Conservation (phyloP, 2,888 invertebrate genomes). For the Latrodectus elegans region DNA sequence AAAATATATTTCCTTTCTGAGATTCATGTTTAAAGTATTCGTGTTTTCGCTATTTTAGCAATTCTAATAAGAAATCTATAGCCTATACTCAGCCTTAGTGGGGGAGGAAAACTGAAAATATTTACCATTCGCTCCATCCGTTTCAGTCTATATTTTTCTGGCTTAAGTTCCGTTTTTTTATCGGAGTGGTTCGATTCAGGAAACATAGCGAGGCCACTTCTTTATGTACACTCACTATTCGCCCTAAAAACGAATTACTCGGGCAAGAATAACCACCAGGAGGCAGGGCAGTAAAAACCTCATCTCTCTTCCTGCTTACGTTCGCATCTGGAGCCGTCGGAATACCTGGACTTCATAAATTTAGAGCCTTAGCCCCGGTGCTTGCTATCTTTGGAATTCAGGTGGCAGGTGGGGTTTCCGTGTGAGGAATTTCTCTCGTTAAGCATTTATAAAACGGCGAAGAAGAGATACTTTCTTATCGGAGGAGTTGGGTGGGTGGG, state of each 20-base stretch:
- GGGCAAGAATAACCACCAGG: background rate
- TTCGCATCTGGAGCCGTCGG: background rate
- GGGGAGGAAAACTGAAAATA: too few relatives aligned
- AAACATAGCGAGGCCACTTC: background rate
- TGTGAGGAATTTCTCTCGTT: conserved; percentile 49
- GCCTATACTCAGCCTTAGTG: too few relatives aligned
- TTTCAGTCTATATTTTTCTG: too few relatives aligned
- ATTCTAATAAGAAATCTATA: too few relatives aligned
- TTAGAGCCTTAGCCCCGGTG: conserved; percentile 9
- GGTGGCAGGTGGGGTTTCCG: conserved; percentile 27
- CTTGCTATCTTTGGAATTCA: conserved; percentile 51
- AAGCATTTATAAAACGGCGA: conserved; percentile 53
- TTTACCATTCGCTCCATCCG: too few relatives aligned
- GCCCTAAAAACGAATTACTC: background rate
- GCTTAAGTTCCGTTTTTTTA: too few relatives aligned
- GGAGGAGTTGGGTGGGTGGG: background rate
- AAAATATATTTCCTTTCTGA: too few relatives aligned
- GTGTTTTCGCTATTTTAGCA: too few relatives aligned
- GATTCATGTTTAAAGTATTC: too few relatives aligned
- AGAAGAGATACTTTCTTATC: background rate
- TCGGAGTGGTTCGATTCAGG: too few relatives aligned
- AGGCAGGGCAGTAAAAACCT: conserved; percentile 4
- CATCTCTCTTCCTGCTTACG: conserved; percentile 13
- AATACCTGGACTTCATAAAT: conserved; percentile 56
- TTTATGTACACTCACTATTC: background rate